Conservation (phyloP, 1,140 invertebrate genomes). For the Aporrectodea caliginosa region DNA sequence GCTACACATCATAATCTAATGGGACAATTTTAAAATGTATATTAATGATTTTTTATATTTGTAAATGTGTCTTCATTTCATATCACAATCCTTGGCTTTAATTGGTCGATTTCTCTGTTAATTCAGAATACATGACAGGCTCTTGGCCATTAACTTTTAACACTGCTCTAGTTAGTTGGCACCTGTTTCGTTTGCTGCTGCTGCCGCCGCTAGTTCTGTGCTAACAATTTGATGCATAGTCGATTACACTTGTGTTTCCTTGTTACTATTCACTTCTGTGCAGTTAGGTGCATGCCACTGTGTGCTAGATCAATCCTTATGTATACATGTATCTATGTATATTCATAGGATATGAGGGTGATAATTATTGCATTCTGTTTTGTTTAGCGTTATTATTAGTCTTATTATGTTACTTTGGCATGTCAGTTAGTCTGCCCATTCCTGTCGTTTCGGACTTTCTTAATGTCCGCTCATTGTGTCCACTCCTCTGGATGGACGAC, state of each 20-base stretch:
- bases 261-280: background rate
- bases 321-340: background rate
- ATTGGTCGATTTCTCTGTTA: too few species aligned
- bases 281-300: background rate
- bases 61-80: too few species aligned
- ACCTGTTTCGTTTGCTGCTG: background rate
- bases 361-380: background rate
- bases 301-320: background rate
- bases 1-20: too few species aligned
- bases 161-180: background rate
- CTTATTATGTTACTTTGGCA: conserved; percentile 1
- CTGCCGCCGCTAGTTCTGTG: background rate
- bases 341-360: background rate
- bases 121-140: too few species aligned
- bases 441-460: background rate
- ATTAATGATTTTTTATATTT: too few species aligned
- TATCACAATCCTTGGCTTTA: too few species aligned
- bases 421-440: background rate
- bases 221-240: background rate
- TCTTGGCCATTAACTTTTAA: too few species aligned
- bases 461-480: background rate
- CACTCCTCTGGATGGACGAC: background rate
- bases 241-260: background rate
- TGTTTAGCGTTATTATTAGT: background rate
- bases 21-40: too few species aligned